These are phyloP conservation scores for Balearica regulorum DNA, from an alignment of 2,797 vertebrate species.

Conservation along the genomic window DNA sequence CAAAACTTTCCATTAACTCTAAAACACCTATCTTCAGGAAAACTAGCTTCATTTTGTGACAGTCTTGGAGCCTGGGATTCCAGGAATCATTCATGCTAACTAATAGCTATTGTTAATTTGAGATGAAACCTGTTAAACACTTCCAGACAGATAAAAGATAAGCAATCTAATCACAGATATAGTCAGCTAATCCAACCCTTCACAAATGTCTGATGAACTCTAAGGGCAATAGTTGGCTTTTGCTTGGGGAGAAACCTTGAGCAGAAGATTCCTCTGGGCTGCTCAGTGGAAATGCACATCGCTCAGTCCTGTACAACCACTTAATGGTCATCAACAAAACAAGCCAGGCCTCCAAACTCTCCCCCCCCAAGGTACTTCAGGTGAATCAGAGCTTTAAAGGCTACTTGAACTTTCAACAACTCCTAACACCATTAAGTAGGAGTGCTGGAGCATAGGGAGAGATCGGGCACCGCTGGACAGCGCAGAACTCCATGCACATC, in stretches of 20 bases:
- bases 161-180: not conserved
- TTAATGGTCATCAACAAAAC: not conserved
- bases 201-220: not conserved
- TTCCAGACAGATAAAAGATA: not conserved
- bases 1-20: not conserved
- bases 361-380: not conserved
- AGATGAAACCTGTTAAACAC: not conserved
- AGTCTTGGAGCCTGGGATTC: not conserved
- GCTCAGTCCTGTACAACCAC: not conserved
- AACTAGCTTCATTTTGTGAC: not conserved
- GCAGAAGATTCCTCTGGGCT: not conserved
- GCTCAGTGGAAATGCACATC: not conserved
- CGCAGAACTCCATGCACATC: not conserved
- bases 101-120: not conserved
- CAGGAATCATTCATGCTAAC: not conserved
- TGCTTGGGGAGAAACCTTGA: not conserved
- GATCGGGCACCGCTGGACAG: not conserved
- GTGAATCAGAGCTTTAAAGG: not conserved
- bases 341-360: not conserved
- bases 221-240: not conserved
- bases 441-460: not conserved
- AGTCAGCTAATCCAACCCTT: not conserved
- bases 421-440: not conserved
- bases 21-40: not conserved
- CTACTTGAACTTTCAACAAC: not conserved